A percentile compares a stretch with the other conserved stretches of the same genome.
Conservation (phyloP, 1,140 invertebrate genomes). For the Galleria mellonella region DNA sequence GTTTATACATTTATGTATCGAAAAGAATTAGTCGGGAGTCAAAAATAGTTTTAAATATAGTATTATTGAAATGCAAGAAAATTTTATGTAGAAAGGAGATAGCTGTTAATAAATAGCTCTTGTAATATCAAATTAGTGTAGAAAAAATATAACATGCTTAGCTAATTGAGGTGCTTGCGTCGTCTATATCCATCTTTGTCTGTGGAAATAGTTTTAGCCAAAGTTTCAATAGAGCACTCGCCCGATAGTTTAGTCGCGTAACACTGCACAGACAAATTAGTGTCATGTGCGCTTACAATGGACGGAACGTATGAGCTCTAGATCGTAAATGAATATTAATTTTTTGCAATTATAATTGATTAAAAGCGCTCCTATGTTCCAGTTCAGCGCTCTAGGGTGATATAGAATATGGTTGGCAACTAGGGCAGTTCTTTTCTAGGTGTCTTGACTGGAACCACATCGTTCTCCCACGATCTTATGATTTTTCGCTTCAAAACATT, state of each 20-base stretch:
- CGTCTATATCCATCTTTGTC: too few species aligned
- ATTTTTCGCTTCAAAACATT: constrained; percentile 39
- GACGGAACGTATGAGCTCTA: constrained; percentile 1
- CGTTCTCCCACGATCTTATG: constrained; percentile 26
- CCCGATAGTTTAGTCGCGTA: not conserved
- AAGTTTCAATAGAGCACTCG: too few species aligned
- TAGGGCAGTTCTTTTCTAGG: constrained; percentile 19
- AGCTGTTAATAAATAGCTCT: too few species aligned
- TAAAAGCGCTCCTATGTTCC: constrained; percentile 4
- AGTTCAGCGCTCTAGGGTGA: constrained; percentile 17
- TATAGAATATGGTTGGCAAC: constrained; percentile 25
- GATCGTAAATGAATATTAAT: not conserved
- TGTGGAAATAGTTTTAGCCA: too few species aligned
- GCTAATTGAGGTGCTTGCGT: too few species aligned
- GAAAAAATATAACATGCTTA: too few species aligned
- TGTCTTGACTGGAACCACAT: constrained; percentile 19
- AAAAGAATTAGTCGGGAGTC: too few species aligned
- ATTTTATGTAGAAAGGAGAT: too few species aligned
- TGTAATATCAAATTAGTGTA: too few species aligned
- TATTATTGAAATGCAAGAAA: too few species aligned
- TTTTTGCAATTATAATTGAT: not conserved
- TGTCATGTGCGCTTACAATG: constrained; percentile 12
- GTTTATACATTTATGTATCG: too few species aligned
- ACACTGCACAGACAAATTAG: constrained; percentile 15
- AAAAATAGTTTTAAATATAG: too few species aligned